Evolutionary conservation across 2,888 invertebrate genomes (phyloP).

Genomic region (Drosophila gaucha): DNA sequence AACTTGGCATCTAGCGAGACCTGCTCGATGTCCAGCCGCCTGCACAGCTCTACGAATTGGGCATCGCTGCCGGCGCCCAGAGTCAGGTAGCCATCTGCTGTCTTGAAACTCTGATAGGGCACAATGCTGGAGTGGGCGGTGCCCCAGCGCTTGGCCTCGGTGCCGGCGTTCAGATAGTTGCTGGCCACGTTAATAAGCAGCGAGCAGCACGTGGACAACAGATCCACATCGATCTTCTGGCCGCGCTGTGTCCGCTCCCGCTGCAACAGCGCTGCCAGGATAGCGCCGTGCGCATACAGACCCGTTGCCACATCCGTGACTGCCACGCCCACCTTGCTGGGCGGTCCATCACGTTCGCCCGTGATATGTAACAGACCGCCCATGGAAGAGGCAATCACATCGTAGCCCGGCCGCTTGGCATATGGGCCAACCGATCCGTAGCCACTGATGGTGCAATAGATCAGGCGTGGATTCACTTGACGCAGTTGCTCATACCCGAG

Average conservation of each 20-base stretch:
- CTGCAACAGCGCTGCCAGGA: slow-evolving; percentile 94
- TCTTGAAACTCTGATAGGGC: slow-evolving; percentile 95
- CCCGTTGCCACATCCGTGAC: slow-evolving; percentile 98
- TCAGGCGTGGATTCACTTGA: slow-evolving; percentile 89
- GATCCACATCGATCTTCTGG: slow-evolving; percentile 96
- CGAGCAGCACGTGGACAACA: slow-evolving; percentile 96
- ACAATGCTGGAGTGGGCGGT: slow-evolving; percentile 97
- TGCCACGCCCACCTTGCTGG: slow-evolving; percentile 96
- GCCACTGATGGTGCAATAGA: slow-evolving; percentile 97
- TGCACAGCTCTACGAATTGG: slow-evolving; percentile 91
- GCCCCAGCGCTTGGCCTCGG: slow-evolving; percentile 93
- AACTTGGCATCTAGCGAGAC: slow-evolving; percentile 89
- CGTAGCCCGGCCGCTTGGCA: slow-evolving; percentile 95
- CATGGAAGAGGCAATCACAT: slow-evolving; percentile 96
- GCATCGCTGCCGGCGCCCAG: slow-evolving; percentile 94
- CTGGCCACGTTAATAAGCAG: slow-evolving; percentile 94
- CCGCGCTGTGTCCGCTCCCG: slow-evolving; percentile 91
- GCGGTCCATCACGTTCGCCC: slow-evolving; percentile 92
- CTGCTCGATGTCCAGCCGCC: slow-evolving; percentile 87
- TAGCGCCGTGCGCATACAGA: slow-evolving; percentile 96
- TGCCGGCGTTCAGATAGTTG: slow-evolving; percentile 94
- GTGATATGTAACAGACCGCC: slow-evolving; percentile 96
- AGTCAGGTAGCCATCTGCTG: slow-evolving; percentile 93
- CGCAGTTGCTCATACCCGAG: slow-evolving; percentile 92
- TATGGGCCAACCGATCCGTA: slow-evolving; percentile 96